phyloP scores from a whole-genome alignment of 1,140 invertebrate species.

The Zaprionus gabonicus region DNA sequence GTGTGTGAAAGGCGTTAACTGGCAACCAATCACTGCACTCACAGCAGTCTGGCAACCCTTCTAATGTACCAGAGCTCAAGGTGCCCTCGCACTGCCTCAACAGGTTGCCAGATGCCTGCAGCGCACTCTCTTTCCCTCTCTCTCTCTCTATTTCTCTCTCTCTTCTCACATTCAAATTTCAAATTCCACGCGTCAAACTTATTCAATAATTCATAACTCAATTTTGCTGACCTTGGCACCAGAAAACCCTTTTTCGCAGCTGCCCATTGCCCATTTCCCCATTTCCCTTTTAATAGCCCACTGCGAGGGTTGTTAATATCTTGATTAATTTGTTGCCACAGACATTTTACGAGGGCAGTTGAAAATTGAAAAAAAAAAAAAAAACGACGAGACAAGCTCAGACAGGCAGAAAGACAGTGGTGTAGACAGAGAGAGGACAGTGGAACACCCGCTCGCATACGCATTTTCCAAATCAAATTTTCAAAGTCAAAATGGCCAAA shows the following conservation, averaged over 20 bases:
- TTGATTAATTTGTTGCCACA: conserved; percentile 70
- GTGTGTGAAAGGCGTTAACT: conserved; percentile 29
- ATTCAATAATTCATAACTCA: conserved; percentile 73
- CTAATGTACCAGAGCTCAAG: conserved; percentile 7
- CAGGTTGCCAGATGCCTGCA: conserved; percentile 39
- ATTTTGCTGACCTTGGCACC: conserved; percentile 47
- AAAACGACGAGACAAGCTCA: not conserved
- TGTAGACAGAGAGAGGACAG: not conserved
- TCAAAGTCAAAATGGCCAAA: conserved; percentile 53
- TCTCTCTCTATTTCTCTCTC: not conserved
- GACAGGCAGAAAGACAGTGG: not conserved
- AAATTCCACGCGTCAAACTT: conserved; percentile 67
- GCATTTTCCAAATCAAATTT: conserved; percentile 79
- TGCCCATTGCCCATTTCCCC: conserved; percentile 1
- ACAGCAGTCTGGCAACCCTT: conserved; percentile 13
- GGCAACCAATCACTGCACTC: conserved; percentile 44
- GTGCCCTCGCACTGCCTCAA: conserved; percentile 41
- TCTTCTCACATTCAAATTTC: conserved; percentile 50
- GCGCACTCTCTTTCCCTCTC: not conserved
- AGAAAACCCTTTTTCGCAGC: conserved; percentile 37
- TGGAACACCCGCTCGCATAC: conserved; percentile 47
- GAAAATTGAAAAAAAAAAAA: conserved; percentile 13
- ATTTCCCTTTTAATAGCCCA: conserved; percentile 15
- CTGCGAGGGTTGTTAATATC: conserved; percentile 72
- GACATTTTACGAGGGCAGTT: conserved; percentile 48